These are phyloP conservation scores for Ormyrus labotus DNA, from an alignment of 2,888 invertebrate species.

Conservation along the genomic window DNA sequence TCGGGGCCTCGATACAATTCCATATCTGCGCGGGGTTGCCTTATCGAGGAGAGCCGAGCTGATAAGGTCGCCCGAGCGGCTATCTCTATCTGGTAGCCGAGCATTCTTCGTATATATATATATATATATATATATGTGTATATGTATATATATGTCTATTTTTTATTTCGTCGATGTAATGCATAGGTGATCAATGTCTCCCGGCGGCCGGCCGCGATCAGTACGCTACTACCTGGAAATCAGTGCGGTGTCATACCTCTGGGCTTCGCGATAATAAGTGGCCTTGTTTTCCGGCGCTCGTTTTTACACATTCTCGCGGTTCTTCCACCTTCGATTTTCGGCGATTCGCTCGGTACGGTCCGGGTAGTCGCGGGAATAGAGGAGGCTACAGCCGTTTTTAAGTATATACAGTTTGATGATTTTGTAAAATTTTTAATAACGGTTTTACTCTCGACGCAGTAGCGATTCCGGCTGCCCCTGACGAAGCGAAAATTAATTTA, in stretches of 20 bases:
- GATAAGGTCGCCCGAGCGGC: constrained; percentile 74
- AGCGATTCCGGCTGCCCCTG: too few species aligned
- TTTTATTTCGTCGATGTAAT: constrained; percentile 66
- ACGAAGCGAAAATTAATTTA: too few species aligned
- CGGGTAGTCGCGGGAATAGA: too few species aligned
- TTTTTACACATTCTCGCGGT: too few species aligned
- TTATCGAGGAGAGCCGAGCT: constrained; percentile 47
- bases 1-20: background rate
- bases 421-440: too few species aligned
- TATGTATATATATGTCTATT: constrained; percentile 13
- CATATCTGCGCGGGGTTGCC: constrained; percentile 18
- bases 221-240: constrained; percentile 61
- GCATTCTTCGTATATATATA: constrained; percentile 8
- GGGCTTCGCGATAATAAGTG: constrained; percentile 5
- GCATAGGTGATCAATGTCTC: constrained; percentile 74
- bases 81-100: constrained; percentile 74
- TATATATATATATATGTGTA: too few species aligned
- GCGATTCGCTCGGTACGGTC: too few species aligned
- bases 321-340: too few species aligned
- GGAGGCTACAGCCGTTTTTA: too few species aligned
- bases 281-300: background rate
- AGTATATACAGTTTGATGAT: too few species aligned
- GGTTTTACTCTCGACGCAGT: too few species aligned
- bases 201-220: constrained; percentile 65
- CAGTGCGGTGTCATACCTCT: constrained; percentile 45